These are phyloP conservation scores for Stratiolaelaps scimitus DNA, from an alignment of 1,140 invertebrate genomes.

Conservation along the genomic window DNA sequence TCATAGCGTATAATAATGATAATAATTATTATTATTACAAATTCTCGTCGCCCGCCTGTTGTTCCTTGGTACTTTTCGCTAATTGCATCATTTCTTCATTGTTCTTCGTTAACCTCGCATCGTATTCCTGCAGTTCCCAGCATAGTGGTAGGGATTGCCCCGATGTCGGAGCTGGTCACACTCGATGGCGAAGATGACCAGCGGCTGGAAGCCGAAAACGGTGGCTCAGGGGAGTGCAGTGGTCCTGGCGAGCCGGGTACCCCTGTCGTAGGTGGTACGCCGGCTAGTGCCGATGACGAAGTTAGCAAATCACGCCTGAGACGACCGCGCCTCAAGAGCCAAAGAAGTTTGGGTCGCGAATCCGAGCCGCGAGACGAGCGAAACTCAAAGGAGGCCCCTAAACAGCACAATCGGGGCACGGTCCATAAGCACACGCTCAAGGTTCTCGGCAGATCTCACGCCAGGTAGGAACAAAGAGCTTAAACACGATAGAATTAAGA, in stretches of 20 bases:
- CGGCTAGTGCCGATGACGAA: too few relatives aligned
- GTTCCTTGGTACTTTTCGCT: too few relatives aligned
- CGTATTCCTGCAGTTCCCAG: slow-evolving; percentile 1
- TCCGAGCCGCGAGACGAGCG: background rate
- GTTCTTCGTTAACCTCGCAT: too few relatives aligned
- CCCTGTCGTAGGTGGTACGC: background rate
- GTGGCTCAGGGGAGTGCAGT: background rate
- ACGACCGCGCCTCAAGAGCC: slow-evolving; percentile 22
- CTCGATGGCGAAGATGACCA: background rate
- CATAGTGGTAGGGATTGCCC: slow-evolving; percentile 22
- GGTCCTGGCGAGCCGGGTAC: background rate
- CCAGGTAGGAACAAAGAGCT: background rate
- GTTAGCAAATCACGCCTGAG: background rate
- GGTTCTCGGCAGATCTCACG: slow-evolving; percentile 22
- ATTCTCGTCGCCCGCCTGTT: too few relatives aligned
- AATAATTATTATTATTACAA: too few relatives aligned
- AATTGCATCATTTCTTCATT: too few relatives aligned
- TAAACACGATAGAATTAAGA: too few relatives aligned
- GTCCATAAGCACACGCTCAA: slow-evolving; percentile 26
- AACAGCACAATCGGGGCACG: slow-evolving; percentile 3
- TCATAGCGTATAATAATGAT: too few relatives aligned
- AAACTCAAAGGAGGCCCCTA: background rate
- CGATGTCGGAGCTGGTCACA: background rate
- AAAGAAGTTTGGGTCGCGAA: slow-evolving; percentile 19
- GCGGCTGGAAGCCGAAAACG: background rate